These are phyloP conservation scores for Anarsia innoxiella DNA, from an alignment of 2,888 invertebrate species.

Conservation along the genomic window DNA sequence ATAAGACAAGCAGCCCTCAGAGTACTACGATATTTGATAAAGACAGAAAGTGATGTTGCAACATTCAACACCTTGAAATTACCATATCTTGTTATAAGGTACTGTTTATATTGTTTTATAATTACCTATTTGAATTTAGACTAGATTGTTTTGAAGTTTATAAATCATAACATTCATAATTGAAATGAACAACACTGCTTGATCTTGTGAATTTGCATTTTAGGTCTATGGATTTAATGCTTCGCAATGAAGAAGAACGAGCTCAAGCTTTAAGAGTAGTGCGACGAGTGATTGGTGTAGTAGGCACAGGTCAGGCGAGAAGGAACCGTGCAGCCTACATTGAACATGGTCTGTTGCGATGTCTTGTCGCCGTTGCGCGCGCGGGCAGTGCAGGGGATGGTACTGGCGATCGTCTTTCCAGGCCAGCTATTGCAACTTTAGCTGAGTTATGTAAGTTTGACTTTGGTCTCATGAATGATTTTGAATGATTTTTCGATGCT, in stretches of 20 bases:
- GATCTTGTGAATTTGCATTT: too few species aligned
- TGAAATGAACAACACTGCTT: too few species aligned
- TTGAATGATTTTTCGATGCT: too few species aligned
- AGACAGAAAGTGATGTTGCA: slow-evolving; percentile 84
- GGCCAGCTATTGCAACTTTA: slow-evolving; percentile 89
- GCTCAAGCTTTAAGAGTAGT: slow-evolving; percentile 93
- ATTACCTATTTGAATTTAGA: too few species aligned
- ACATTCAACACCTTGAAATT: slow-evolving; percentile 87
- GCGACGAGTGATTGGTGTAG: slow-evolving; percentile 66
- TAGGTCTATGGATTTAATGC: slow-evolving; percentile 91
- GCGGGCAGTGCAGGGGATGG: slow-evolving; percentile 84
- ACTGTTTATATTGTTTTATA: too few species aligned
- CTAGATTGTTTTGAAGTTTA: too few species aligned
- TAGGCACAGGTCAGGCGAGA: slow-evolving; percentile 79
- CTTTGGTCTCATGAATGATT: too few species aligned
- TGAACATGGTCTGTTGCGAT: slow-evolving; percentile 84
- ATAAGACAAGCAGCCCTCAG: slow-evolving; percentile 92
- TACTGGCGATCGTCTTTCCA: slow-evolving; percentile 84
- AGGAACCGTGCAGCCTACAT: slow-evolving; percentile 81
- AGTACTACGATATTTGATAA: slow-evolving; percentile 88
- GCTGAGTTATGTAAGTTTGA: slow-evolving; percentile 91
- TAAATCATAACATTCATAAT: too few species aligned
- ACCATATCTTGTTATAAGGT: slow-evolving; percentile 88
- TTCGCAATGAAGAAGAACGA: slow-evolving; percentile 94
- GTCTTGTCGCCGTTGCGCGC: slow-evolving; percentile 86